Percentiles rank a stretch among this genome's conserved stretches.
phyloP scores from a whole-genome alignment of 2,113 vertebrate species.

The Poecile atricapillus region DNA sequence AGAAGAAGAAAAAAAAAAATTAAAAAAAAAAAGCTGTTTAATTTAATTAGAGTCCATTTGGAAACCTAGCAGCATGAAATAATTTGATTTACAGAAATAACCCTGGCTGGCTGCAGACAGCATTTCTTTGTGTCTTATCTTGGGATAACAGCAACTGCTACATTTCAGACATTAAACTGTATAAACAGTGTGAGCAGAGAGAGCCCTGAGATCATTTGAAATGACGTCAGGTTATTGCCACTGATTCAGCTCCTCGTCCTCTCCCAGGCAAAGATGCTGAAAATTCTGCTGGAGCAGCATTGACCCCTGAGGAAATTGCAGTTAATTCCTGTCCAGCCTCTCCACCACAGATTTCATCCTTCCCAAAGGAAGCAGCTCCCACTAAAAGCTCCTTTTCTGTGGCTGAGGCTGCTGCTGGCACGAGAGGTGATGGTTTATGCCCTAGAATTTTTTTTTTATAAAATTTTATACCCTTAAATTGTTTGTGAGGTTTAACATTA shows the following conservation, averaged over 20 bases:
- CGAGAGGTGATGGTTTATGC: neutral
- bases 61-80: conserved; percentile 48
- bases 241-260: neutral
- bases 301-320: neutral
- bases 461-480: neutral
- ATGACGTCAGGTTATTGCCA: neutral
- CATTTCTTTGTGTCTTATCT: conserved; percentile 49
- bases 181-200: conserved; percentile 32
- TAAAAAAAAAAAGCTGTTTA: conserved; percentile 22
- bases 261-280: neutral
- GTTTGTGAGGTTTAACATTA: neutral
- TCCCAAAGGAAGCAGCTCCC: neutral
- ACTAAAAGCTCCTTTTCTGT: neutral
- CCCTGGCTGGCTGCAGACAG: neutral
- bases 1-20: neutral
- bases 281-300: neutral
- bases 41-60: conserved; percentile 68
- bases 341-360: neutral
- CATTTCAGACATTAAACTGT: conserved; percentile 1
- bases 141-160: neutral
- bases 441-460: neutral
- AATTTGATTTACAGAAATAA: conserved; percentile 39
- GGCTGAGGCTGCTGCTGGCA: neutral
- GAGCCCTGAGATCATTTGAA: neutral
- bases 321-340: neutral